Conservation (phyloP, 2,888 invertebrate species). For the Drosophila limbata region DNA sequence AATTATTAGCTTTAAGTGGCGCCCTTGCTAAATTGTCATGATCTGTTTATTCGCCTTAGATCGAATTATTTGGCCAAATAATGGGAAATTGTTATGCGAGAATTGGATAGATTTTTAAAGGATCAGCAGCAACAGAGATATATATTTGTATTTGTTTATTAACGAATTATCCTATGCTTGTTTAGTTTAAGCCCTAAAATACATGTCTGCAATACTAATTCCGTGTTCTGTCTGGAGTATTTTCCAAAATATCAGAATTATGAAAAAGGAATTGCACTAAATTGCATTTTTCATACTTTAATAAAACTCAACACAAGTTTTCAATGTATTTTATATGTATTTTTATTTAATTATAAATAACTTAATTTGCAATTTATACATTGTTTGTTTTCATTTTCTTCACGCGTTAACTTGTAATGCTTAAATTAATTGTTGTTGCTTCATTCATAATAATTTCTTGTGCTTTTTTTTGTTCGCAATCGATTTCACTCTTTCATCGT, state of each 20-base stretch:
- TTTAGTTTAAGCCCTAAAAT: conserved; percentile 63
- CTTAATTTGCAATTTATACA: conserved; percentile 84
- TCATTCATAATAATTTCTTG: conserved; percentile 68
- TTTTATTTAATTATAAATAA: conserved; percentile 85
- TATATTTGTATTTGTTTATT: conserved; percentile 45
- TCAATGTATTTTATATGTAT: conserved; percentile 75
- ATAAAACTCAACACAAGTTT: conserved; percentile 17
- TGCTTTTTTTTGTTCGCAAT: conserved; percentile 69
- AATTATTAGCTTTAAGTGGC: conserved; percentile 62
- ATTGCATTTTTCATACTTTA: neutral
- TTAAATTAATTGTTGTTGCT: conserved; percentile 63
- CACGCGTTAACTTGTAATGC: conserved; percentile 63
- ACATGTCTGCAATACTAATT: conserved; percentile 55
- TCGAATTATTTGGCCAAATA: neutral
- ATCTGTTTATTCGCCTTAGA: conserved; percentile 11
- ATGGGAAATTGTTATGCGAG: conserved; percentile 30
- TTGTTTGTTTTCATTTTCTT: conserved; percentile 31
- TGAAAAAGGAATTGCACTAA: neutral
- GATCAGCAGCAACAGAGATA: conserved; percentile 5
- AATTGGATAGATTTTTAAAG: conserved; percentile 22
- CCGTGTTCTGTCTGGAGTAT: neutral
- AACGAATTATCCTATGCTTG: conserved; percentile 51
- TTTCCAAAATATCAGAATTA: neutral
- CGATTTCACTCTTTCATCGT: conserved; percentile 38
- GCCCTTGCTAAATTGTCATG: conserved; percentile 32